Base-by-base conservation (phyloP, 2,888 invertebrate genomes). In the Lapara coniferarum region DNA sequence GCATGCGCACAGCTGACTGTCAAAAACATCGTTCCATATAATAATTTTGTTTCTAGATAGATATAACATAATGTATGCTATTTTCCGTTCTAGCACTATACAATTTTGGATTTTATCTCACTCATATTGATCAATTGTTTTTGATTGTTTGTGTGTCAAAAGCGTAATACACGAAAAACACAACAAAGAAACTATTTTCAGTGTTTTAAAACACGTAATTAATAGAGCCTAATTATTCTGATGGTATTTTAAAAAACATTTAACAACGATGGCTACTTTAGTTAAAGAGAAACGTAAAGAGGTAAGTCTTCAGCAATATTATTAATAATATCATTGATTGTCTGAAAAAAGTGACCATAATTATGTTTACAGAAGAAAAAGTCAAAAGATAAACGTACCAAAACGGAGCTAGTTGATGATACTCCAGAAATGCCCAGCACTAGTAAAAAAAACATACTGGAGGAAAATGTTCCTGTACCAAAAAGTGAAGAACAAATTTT, bases 251-350 rank as follows among this genome's bases (percentile, higher is more conserved):
- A 37, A 59, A 49, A 37, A 25, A 10, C 14, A 6, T 52, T 30
- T 46, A 14, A 30, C 57, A 58, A 70, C 67, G 68, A 92, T 92
- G 92, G 92, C 92, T 73, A 89, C 92, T 63, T 86, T 92, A 87
- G 77, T 90, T 13, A 93, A 91, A 78, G 91, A 91, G 74, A 91
- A 91, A 83, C 85, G 84, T 37, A 84, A 80, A 73, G 87, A 89
- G 78, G 92, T 92, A 85, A 71, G 82, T 79, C 4, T 71, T 70
- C 67, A 44, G 46, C 10, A 51, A n/a, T 13, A 19, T 16, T 5
- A 53, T 52, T 52, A 16, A 2, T 19, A 12, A 30, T 10, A 49
- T 52, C 3, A 56, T 13, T 49, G 37, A 51, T 6, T 56, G 56
- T 19, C 10, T 13, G 13, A 13, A 37, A 19, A 56, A 46, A 46